Evolutionary conservation across 1,140 invertebrate species (phyloP), one percentile per base, ranked within the genome.

Genomic region (Reticulitermes speratus): DNA sequence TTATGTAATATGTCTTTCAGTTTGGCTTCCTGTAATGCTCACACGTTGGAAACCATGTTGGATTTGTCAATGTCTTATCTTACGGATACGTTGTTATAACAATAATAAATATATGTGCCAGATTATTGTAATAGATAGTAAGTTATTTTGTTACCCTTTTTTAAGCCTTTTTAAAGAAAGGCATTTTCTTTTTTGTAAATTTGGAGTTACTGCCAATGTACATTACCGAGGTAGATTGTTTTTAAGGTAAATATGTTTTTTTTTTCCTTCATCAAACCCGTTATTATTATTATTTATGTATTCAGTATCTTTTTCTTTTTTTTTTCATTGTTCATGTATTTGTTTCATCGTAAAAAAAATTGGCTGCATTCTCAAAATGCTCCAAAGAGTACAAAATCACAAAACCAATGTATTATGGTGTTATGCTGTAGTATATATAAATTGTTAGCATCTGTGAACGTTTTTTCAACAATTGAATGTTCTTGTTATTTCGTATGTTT

Each of bases 121-220:
- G 44, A 85, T 44, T 44, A 85, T 45, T 85, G 85, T 85, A 85
- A 84, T 84, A 45, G 48, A 45, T 84, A 52, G 38, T 85, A 85
- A 85, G 85, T 85, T 85, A 85, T 85, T 69, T 85, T 85, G 85
- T 85, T 85, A 85, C 85, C 85, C 65, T 81, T 85, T 30, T 82
- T 82, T 44, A 32, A 0, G 14, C 52, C 65, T 85, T 85, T 85
- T 85, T 14, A 85, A 85, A 81, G 65, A 32, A 85, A 55, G 44
- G 44, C 23, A 84, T 84, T n/a, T 84, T 84, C 83, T 45, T 65
- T 65, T 45, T 44, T 85, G 55, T 55, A 85, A 44, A 69, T 85
- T 85, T 85, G 38, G 45, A 69, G 14, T 45, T 84, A 52, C 83
- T 65, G 85, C 25, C 65, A 65, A 85, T 75, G 59, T 44, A 45